phyloP scores from a whole-genome alignment of 2,888 invertebrate genomes.

The Vandiemenella viatica region DNA sequence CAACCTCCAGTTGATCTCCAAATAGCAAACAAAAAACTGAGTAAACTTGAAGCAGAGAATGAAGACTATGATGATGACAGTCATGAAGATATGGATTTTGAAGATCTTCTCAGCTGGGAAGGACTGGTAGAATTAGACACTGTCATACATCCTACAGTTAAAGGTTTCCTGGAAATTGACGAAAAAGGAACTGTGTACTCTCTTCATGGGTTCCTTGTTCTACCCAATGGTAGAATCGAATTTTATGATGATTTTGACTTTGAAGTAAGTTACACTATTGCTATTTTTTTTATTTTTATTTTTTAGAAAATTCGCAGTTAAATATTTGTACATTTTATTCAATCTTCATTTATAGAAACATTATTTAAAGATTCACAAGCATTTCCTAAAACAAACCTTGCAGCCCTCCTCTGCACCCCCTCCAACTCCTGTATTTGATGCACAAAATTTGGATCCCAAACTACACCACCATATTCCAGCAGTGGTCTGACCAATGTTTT shows the following conservation, averaged over 20 bases:
- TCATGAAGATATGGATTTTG: conserved; percentile 28
- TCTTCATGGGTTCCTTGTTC: conserved; percentile 31
- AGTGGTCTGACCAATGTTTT: too few species aligned
- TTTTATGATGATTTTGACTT: conserved; percentile 37
- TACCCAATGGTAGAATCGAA: conserved; percentile 39
- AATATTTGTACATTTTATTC: too few species aligned
- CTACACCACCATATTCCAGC: too few species aligned
- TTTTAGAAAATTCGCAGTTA: too few species aligned
- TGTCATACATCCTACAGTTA: conserved; percentile 39
- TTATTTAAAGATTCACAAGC: too few species aligned
- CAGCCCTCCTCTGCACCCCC: too few species aligned
- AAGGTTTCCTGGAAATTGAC: conserved; percentile 37
- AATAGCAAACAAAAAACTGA: conserved; percentile 13
- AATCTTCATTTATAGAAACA: too few species aligned
- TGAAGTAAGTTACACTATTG: conserved; percentile 7
- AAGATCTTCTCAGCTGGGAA: conserved; percentile 36
- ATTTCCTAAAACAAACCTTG: too few species aligned
- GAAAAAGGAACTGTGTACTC: conserved; percentile 35
- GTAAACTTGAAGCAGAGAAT: conserved; percentile 15
- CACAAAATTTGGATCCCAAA: too few species aligned
- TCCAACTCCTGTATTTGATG: too few species aligned
- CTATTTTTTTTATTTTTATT: conserved; percentile 19
- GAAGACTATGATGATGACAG: conserved; percentile 27
- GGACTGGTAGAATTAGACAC: conserved; percentile 41
- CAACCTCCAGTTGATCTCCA: conserved; percentile 2